Evolutionary conservation across 2,888 invertebrate species (phyloP).

Genomic region (Drosophila kambysellisi): DNA sequence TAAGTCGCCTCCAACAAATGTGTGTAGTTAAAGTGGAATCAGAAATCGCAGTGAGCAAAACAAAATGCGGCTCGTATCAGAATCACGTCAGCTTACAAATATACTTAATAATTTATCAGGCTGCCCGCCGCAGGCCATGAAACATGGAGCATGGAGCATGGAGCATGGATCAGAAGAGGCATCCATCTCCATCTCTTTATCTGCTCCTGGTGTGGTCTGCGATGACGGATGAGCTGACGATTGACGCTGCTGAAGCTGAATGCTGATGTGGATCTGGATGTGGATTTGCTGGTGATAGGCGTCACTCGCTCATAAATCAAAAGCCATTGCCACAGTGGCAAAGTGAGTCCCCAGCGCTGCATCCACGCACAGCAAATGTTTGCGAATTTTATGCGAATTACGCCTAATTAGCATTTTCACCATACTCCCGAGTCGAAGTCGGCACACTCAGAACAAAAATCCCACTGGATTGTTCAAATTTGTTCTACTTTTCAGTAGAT

Average conservation of each 20-base stretch:
- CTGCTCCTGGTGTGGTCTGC: conserved; percentile 45
- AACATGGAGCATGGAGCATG: not conserved
- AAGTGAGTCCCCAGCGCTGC: conserved; percentile 8
- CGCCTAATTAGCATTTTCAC: conserved; percentile 80
- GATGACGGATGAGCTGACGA: conserved; percentile 75
- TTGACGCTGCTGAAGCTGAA: conserved; percentile 43
- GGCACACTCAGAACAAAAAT: not conserved
- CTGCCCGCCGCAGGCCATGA: conserved; percentile 33
- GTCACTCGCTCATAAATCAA: conserved; percentile 71
- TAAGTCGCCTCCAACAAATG: not conserved
- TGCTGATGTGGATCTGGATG: conserved; percentile 28
- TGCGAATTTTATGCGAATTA: conserved; percentile 82
- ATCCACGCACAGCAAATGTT: conserved; percentile 63
- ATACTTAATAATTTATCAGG: conserved; percentile 69
- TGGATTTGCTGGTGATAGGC: conserved; percentile 72
- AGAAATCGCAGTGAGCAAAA: conserved; percentile 32
- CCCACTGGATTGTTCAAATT: not conserved
- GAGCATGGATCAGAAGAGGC: not conserved
- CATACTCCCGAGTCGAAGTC: conserved; percentile 7
- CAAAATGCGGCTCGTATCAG: conserved; percentile 59
- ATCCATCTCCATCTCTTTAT: conserved; percentile 4
- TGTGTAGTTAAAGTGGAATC: conserved; percentile 17
- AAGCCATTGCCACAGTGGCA: conserved; percentile 28
- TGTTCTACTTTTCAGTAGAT: no score
- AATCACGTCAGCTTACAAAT: conserved; percentile 64